Conservation (phyloP, 2,797 vertebrate species). For the Spinibarbus caldwelli region DNA sequence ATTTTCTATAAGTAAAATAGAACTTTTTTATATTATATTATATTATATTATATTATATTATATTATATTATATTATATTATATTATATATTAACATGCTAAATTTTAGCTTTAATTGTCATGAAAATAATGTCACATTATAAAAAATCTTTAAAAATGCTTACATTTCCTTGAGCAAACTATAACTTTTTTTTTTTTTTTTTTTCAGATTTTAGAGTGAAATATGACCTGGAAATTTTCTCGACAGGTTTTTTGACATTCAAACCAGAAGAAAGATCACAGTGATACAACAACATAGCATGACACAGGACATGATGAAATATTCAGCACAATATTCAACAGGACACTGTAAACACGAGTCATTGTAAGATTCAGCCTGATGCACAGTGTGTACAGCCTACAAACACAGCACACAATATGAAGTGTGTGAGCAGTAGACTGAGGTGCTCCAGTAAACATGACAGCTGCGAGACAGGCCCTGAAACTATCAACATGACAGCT, state of each 20-base stretch:
- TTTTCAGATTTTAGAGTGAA: background rate
- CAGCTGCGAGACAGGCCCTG: background rate
- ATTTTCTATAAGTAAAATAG: background rate
- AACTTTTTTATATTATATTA: background rate
- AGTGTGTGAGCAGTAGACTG: background rate
- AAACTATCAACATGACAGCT: background rate
- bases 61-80: background rate
- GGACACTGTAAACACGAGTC: background rate
- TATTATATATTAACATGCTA: background rate
- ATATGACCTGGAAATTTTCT: background rate
- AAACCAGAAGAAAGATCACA: slow-evolving; percentile 8
- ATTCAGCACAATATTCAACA: slow-evolving; percentile 17
- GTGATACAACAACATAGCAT: background rate
- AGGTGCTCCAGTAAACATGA: too few relatives aligned
- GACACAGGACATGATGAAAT: slow-evolving; percentile 6
- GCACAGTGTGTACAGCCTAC: too few relatives aligned
- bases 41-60: too few relatives aligned
- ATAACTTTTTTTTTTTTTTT: background rate
- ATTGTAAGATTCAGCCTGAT: too few relatives aligned
- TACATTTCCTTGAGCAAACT: background rate
- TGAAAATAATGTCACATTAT: background rate
- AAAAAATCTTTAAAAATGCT: background rate
- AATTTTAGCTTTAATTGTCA: background rate
- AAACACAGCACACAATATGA: background rate
- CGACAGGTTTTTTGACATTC: background rate